Base-by-base conservation (phyloP, 2,797 vertebrate genomes). In the Acanthurus tractus region DNA sequence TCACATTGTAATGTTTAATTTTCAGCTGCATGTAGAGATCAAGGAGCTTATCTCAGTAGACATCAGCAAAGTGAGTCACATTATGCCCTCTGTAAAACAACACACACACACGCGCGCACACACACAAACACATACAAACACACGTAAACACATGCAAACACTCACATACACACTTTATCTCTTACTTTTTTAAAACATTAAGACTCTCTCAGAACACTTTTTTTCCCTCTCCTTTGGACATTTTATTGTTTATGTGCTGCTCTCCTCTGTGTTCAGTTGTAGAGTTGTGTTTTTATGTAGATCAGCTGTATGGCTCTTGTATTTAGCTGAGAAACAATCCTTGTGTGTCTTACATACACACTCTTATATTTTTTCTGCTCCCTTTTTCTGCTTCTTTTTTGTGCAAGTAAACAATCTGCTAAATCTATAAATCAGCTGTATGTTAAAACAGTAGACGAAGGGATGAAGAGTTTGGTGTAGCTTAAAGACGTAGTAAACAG, bases 401-500 rank as follows among this genome's bases (percentile, higher is more conserved):
- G 23, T 76, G 62, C 70, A 80, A 70, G 82, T 67, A 79, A 83
- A 50, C 78, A 64, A 12, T 29, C 44, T 62, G 38, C 48, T 78
- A 67, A 89, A 82, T 73, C 83, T 87, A 63, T 83, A 82, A 85
- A 83, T 78, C 67, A 22, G 53, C 74, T 82, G 67, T 77, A 79
- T 36, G 76, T 87, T 71, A 80, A 79, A 83, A 42, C 63, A 63
- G 63, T 63, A 36, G 50, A 61, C 44, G 71, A 54, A 53, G 25
- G 55, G 78, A 77, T 74, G 44, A 75, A 20, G 78, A 44, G 25
- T 70, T 66, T 54, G 68, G 7, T 12, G 42, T 18, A 46, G 72
- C 40, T 1, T 82, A 10, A 63, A 83, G 25, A 81, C 6, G 48
- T 63, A 44, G 90, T 64, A 86, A 88, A 84, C 84, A 85, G n/a